Conservation (phyloP, 2,113 vertebrate genomes). For the Scortum barcoo region DNA sequence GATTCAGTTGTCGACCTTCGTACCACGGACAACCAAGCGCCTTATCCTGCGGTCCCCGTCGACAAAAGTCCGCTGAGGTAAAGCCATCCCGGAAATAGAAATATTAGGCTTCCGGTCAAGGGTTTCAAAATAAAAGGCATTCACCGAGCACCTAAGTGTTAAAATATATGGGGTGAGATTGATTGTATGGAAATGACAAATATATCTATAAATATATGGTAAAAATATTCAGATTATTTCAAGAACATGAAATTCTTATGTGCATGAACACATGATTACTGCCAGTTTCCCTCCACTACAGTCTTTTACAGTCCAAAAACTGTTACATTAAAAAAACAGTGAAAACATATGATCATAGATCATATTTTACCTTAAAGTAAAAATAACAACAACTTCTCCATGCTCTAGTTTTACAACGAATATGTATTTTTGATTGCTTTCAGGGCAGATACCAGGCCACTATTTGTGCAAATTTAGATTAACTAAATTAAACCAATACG, state of each 20-base stretch:
- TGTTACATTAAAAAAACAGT: too few species aligned
- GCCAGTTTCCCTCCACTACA: neutral
- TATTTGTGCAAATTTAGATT: too few species aligned
- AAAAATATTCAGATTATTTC: neutral
- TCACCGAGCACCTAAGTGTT: neutral
- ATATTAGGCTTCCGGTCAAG: neutral
- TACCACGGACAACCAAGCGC: neutral
- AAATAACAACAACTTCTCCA: too few species aligned
- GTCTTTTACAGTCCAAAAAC: too few species aligned
- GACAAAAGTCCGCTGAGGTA: neutral
- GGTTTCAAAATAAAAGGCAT: slow-evolving; percentile 26
- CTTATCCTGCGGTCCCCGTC: neutral
- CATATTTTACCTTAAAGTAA: too few species aligned
- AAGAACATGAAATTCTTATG: neutral
- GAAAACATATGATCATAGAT: too few species aligned
- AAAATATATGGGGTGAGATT: neutral
- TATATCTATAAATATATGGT: neutral
- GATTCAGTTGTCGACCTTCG: neutral
- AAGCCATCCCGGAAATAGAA: neutral
- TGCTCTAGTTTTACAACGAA: too few species aligned
- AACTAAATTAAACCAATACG: too few species aligned
- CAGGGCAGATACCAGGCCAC: too few species aligned
- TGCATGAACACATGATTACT: neutral
- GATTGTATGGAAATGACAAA: too few species aligned
- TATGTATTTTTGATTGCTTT: too few species aligned